phyloP scores from a whole-genome alignment of 2,797 vertebrate species.

The Scarus forsteni region DNA sequence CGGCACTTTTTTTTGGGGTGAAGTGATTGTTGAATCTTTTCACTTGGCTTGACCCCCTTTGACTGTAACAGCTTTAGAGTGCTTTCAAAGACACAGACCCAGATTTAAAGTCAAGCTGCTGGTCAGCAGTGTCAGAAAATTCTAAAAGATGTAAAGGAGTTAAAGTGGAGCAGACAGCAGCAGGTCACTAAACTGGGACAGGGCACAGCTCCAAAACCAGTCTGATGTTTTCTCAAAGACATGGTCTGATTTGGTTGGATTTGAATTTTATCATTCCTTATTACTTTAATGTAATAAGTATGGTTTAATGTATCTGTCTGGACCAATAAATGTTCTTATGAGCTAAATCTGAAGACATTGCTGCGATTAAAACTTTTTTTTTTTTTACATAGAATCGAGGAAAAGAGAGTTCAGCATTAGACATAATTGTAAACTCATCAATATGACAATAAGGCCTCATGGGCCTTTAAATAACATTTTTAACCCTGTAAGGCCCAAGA shows the following conservation, averaged over 20 bases:
- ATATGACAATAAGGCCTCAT: too few species aligned
- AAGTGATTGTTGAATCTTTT: neutral
- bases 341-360: too few species aligned
- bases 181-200: conserved; percentile 69
- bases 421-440: too few species aligned
- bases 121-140: conserved; percentile 43
- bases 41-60: conserved; percentile 9
- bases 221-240: conserved; percentile 35
- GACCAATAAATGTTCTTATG: too few species aligned
- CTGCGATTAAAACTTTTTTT: too few species aligned
- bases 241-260: neutral
- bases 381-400: too few species aligned
- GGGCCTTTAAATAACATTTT: too few species aligned
- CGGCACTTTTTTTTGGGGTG: conserved; percentile 13
- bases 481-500: too few species aligned
- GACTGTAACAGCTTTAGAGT: conserved; percentile 37
- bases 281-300: neutral
- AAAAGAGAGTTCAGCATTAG: too few species aligned
- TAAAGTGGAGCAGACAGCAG: conserved; percentile 70
- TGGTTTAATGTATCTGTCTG: too few species aligned
- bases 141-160: conserved; percentile 52
- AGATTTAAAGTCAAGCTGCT: conserved; percentile 51
- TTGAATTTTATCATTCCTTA: neutral
- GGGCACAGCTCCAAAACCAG: conserved; percentile 27
- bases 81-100: conserved; percentile 37